Evolutionary conservation across 2,797 vertebrate genomes (phyloP).

Genomic region (Myotis pilosus): DNA sequence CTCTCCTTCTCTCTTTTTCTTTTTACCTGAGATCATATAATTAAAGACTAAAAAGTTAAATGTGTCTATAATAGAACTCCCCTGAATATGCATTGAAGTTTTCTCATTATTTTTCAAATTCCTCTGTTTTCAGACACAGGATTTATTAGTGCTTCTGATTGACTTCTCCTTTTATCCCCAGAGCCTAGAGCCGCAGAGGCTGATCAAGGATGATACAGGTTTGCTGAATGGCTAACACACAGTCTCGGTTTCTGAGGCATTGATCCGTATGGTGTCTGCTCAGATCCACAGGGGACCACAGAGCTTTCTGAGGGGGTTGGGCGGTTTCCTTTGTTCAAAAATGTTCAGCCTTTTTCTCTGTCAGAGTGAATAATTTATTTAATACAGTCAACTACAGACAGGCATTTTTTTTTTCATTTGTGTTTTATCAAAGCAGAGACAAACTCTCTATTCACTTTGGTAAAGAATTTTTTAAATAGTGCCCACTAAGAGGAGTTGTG

Average conservation of each 20-base stretch:
- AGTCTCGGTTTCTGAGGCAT: constrained; percentile 11
- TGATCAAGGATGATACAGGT: neutral
- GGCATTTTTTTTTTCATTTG: neutral
- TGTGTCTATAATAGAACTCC: neutral
- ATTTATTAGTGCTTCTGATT: constrained; percentile 33
- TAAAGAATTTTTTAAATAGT: neutral
- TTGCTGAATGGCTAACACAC: neutral
- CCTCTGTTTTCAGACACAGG: constrained; percentile 34
- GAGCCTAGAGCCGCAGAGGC: neutral
- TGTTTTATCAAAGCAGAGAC: constrained; percentile 43
- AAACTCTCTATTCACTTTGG: neutral
- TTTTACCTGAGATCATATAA: neutral
- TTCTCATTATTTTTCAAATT: constrained; percentile 55
- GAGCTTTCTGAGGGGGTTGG: neutral
- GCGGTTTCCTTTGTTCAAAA: constrained; percentile 42
- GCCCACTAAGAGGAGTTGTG: neutral
- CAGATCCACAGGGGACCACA: neutral
- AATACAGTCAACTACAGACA: constrained; percentile 15
- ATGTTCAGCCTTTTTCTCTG: constrained; percentile 29
- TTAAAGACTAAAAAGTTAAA: constrained; percentile 38
- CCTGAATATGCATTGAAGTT: neutral
- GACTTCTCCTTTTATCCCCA: neutral
- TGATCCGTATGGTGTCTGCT: constrained; percentile 45
- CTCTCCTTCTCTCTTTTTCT: neutral
- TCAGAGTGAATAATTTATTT: constrained; percentile 67